Evolutionary conservation across 2,888 invertebrate genomes (phyloP), one percentile per base, ranked within the genome.

Genomic region (Microplitis deprimator): DNA sequence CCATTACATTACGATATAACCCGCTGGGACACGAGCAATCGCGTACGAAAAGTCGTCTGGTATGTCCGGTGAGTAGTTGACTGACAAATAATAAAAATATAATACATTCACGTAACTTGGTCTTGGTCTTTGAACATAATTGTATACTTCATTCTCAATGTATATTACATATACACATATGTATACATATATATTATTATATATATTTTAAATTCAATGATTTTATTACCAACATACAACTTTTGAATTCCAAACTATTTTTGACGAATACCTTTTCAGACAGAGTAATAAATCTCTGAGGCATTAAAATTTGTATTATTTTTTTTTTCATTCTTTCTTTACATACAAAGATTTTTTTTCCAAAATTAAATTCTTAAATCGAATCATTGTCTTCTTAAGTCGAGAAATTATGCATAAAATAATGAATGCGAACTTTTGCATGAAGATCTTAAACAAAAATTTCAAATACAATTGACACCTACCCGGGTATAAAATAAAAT

Each of bases 11-110:
- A 41, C 7, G 20, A 40, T 40, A 68, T 16, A 40, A 38, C 70
- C 60, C 29, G 70, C 60, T 70, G 60, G 38, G 70, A 64, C 60
- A 59, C 20, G 72, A 61, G n/a, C 50, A 38, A 29, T 41, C 67
- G 29, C 62, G 73, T 50, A 65, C 73, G 73, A 67, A 67, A 73
- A 65, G 73, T 73, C 50, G 73, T 73, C 73, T 73, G 73, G 67
- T 59, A 73, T 73, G 59, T 73, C 67, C 60, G 16, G 16, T 59
- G 50, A 50, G 50, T 50, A 50, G 50, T 50, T 50, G 39, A 59
- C 59, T 67, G 73, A 73, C 73, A 73, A 73, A 73, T 73, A 67
- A 73, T 73, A 60, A 73, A 73, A 67, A 73, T 64, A 64, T 59
- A 60, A 60, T 50, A 50, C 50, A 50, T 65, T 38, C 38, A 65